A percentile compares a stretch with the other conserved stretches of the same genome.
These are phyloP conservation scores for Melanchra persicariae DNA, from an alignment of 2,888 invertebrate genomes.

Conservation along the genomic window DNA sequence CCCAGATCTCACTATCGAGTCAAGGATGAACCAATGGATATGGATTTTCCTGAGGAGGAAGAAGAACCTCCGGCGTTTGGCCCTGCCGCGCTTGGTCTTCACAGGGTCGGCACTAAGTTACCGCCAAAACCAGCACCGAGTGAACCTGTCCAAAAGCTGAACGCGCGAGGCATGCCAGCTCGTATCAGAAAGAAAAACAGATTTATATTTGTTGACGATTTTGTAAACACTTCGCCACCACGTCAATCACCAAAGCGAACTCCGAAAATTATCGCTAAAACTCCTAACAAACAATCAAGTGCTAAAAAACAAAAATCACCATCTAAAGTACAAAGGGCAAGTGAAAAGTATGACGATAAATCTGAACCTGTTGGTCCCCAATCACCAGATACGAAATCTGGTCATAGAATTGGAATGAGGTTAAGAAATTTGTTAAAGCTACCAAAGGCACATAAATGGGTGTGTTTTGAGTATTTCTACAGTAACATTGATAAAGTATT, in stretches of 20 bases:
- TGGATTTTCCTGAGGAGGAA: conserved; percentile 92
- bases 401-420: conserved; percentile 97
- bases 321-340: conserved; percentile 87
- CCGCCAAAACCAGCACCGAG: conserved; percentile 93
- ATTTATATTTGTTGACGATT: conserved; percentile 97
- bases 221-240: conserved; percentile 94
- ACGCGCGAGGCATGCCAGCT: conserved; percentile 97
- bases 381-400: conserved; percentile 95
- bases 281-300: conserved; percentile 84
- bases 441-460: conserved; percentile 99
- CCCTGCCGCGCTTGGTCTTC: conserved; percentile 95
- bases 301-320: conserved; percentile 89
- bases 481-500: conserved; percentile 99
- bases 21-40: conserved; percentile 92
- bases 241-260: conserved; percentile 93
- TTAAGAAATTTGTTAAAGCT: conserved; percentile 98
- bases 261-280: conserved; percentile 90
- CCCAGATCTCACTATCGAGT: conserved; percentile 80
- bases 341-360: conserved; percentile 86
- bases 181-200: conserved; percentile 97
- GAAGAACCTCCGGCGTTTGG: conserved; percentile 94
- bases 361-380: conserved; percentile 81
- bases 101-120: conserved; percentile 94
- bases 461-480: conserved; percentile 99
- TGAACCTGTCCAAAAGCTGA: conserved; percentile 95